Evolutionary conservation across 2,888 invertebrate species (phyloP).

Genomic region (Athripsodes cinereus): DNA sequence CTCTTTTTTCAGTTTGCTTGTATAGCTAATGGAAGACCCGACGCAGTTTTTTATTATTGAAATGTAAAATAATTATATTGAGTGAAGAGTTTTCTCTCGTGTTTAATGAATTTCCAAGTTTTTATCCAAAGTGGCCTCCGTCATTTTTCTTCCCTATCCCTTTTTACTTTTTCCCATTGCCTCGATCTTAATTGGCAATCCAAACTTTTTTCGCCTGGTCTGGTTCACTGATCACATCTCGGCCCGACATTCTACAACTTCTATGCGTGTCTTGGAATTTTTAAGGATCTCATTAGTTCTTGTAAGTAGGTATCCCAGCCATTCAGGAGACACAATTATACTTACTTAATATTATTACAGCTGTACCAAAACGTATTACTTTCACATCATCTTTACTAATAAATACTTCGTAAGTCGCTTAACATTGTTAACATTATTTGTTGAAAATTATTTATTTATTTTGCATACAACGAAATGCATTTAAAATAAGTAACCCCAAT

Average conservation of each 20-base stretch:
- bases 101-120: slow-evolving; percentile 20
- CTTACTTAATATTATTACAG: too few species aligned
- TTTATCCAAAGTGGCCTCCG: slow-evolving; percentile 14
- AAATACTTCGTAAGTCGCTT: too few species aligned
- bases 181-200: slow-evolving; percentile 27
- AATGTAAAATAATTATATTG: slow-evolving; percentile 4
- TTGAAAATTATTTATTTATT: too few species aligned
- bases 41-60: neutral
- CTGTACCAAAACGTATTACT: too few species aligned
- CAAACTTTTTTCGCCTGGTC: slow-evolving; percentile 21
- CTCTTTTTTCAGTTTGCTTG: too few species aligned
- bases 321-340: neutral
- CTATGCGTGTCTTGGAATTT: slow-evolving; percentile 1
- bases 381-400: too few species aligned
- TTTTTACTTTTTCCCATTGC: neutral
- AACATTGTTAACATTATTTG: too few species aligned
- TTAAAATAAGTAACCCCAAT: too few species aligned
- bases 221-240: slow-evolving; percentile 18
- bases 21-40: too few species aligned
- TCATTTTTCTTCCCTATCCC: slow-evolving; percentile 4
- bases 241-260: neutral
- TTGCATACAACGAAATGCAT: too few species aligned
- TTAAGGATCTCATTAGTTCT: slow-evolving; percentile 1
- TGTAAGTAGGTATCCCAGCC: neutral
- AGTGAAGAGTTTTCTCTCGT: neutral